These are phyloP conservation scores for Pocillopora verrucosa DNA, from an alignment of 64 coral and sea anemone species.

Conservation along the genomic window DNA sequence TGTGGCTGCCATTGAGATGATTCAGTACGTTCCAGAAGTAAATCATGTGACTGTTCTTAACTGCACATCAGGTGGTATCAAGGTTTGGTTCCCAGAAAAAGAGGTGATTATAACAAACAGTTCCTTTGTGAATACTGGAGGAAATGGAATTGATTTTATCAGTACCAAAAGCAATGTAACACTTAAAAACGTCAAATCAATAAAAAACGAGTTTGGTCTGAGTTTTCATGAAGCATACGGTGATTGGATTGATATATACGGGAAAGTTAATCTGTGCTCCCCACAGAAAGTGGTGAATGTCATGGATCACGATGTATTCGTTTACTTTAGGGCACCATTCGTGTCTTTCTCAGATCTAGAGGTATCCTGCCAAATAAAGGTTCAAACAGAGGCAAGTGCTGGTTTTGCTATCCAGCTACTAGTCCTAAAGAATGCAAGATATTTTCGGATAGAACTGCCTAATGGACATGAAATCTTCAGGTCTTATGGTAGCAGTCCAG, in stretches of 20 bases:
- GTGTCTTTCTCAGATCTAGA: neutral
- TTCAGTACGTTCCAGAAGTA: conserved; percentile 4
- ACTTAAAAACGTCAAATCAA: neutral
- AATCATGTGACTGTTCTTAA: neutral
- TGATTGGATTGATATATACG: neutral
- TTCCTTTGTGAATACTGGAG: neutral
- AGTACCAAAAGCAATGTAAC: neutral
- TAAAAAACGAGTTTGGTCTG: conserved; percentile 3
- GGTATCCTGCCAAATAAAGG: neutral
- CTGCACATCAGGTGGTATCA: conserved; percentile 4
- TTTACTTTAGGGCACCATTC: neutral
- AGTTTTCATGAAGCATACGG: neutral
- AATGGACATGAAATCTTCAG: neutral
- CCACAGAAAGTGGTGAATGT: neutral
- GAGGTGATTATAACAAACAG: neutral
- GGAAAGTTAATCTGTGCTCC: neutral
- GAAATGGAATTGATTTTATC: neutral
- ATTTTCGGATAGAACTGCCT: neutral
- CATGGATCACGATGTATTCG: neutral
- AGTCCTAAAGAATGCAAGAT: neutral
- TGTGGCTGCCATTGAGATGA: neutral
- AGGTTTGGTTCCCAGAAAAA: neutral
- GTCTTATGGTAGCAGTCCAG: neutral
- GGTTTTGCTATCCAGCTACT: neutral
- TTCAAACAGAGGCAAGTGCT: neutral